Percentiles rank a stretch among this genome's conserved stretches.
phyloP scores from a whole-genome alignment of 2,888 invertebrate genomes.

The Hetaerina titia region DNA sequence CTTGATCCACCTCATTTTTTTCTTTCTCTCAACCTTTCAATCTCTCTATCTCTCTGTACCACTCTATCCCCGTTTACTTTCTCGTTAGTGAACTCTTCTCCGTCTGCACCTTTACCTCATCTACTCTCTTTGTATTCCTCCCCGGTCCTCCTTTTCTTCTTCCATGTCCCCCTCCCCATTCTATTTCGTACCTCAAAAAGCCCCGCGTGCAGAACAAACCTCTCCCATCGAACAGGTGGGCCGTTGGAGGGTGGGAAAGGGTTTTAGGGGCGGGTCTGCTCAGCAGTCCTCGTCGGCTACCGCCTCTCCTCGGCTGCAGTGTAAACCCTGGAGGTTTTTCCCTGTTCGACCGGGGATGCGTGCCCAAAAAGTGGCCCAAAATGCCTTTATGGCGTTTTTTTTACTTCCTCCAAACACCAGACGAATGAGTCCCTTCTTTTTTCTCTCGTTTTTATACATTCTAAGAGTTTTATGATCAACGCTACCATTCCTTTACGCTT shows the following conservation, averaged over 20 bases:
- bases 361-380: background rate
- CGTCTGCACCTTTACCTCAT: too few relatives aligned
- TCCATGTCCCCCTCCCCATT: background rate
- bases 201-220: background rate
- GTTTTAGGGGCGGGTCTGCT: background rate
- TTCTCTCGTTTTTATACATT: background rate
- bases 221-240: conserved; percentile 58
- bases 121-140: too few relatives aligned
- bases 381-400: background rate
- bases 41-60: background rate
- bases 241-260: too few relatives aligned
- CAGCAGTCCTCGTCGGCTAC: background rate
- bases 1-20: background rate
- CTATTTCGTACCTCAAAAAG: conserved; percentile 2
- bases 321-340: background rate
- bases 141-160: background rate
- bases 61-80: background rate
- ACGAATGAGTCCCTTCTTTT: background rate
- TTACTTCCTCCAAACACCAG: background rate
- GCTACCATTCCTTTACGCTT: background rate
- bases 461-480: background rate
- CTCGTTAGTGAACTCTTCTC: background rate
- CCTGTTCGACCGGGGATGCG: background rate
- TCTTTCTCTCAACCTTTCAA: background rate
- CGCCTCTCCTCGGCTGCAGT: background rate